Evolutionary conservation across 2,888 invertebrate genomes (phyloP).

Genomic region (Pristionchus exspectatus): DNA sequence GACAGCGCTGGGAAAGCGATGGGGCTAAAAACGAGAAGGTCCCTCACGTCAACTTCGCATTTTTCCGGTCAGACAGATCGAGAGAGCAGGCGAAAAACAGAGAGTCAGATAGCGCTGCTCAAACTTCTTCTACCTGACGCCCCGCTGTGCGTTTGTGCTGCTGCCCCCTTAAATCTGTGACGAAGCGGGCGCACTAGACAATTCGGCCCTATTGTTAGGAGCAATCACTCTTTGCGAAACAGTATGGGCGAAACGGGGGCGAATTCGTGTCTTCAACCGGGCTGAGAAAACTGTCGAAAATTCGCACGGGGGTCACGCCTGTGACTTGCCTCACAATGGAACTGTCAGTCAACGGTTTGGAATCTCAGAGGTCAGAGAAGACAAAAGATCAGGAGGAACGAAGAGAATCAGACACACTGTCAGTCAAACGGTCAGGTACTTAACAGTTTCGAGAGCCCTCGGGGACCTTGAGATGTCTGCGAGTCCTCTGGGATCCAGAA

Average conservation of each 20-base stretch:
- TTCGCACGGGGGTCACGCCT: neutral
- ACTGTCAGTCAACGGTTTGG: neutral
- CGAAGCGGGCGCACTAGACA: neutral
- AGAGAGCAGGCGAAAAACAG: no score
- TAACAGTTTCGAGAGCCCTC: neutral
- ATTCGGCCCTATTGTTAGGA: constrained; percentile 11
- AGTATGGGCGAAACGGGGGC: constrained; percentile 22
- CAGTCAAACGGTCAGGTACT: neutral
- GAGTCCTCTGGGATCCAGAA: neutral
- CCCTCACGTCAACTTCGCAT: neutral
- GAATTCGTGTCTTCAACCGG: neutral
- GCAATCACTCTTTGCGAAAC: neutral
- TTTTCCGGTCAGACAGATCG: no score
- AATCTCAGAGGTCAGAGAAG: neutral
- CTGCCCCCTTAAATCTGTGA: neutral
- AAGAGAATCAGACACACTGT: neutral
- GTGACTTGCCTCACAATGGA: constrained; percentile 26
- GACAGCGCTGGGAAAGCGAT: constrained; percentile 36
- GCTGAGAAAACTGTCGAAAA: neutral
- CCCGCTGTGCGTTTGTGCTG: neutral
- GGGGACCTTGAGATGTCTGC: neutral
- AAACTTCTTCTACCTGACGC: neutral
- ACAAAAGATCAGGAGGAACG: neutral
- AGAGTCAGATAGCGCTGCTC: no score
- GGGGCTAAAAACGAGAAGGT: constrained; percentile 5